These are phyloP conservation scores for Enteromius radiatus DNA, from an alignment of 2,797 vertebrate species.

Conservation along the genomic window DNA sequence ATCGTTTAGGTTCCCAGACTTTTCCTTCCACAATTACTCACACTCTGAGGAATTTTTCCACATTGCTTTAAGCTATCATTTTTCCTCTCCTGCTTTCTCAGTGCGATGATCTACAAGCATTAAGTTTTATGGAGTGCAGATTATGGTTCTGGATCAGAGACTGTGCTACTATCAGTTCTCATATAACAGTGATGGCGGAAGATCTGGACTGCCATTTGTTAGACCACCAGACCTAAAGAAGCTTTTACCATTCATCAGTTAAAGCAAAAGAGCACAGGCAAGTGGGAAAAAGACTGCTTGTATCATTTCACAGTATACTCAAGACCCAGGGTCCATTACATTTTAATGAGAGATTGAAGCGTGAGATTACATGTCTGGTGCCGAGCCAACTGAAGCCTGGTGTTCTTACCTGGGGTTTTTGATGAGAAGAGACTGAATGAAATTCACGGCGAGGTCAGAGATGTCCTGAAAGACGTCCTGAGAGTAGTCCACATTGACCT, in stretches of 20 bases:
- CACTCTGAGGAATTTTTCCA: slow-evolving; percentile 67
- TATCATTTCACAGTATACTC: slow-evolving; percentile 33
- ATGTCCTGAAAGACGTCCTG: slow-evolving; percentile 81
- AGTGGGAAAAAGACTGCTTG: slow-evolving; percentile 10
- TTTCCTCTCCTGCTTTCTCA: slow-evolving; percentile 41
- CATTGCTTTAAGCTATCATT: slow-evolving; percentile 52
- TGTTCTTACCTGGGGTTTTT: slow-evolving; percentile 80
- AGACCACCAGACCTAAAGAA: slow-evolving; percentile 30
- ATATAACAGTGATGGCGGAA: slow-evolving; percentile 55
- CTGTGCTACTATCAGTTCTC: slow-evolving; percentile 56
- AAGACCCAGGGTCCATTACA: slow-evolving; percentile 32
- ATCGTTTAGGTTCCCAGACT: slow-evolving; percentile 43
- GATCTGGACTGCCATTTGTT: slow-evolving; percentile 48
- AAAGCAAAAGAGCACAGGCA: neutral
- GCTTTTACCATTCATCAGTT: neutral
- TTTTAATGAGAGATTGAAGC: slow-evolving; percentile 45
- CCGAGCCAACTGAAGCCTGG: slow-evolving; percentile 3
- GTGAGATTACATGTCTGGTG: slow-evolving; percentile 13
- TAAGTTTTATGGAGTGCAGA: slow-evolving; percentile 61
- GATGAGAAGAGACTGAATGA: slow-evolving; percentile 81
- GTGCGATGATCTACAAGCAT: slow-evolving; percentile 64
- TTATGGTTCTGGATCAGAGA: slow-evolving; percentile 54
- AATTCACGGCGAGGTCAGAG: slow-evolving; percentile 80
- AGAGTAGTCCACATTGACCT: slow-evolving; percentile 81
- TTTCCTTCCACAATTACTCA: slow-evolving; percentile 62